A percentile compares a stretch with the other conserved stretches of the same genome.
These are phyloP conservation scores for Corythaeola cristata DNA, from an alignment of 2,113 vertebrate species.

Conservation along the genomic window DNA sequence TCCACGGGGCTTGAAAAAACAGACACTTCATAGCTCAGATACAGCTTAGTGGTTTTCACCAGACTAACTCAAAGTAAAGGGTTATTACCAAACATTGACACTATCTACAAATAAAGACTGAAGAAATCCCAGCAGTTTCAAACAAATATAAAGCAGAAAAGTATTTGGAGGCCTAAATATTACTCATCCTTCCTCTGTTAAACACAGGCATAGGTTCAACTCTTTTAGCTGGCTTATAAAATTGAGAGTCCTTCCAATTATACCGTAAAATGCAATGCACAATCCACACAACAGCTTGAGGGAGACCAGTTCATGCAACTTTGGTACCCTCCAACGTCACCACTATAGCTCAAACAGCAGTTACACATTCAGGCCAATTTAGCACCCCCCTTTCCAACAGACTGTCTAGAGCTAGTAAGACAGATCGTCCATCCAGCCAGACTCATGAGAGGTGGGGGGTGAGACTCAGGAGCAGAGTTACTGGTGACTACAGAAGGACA, in stretches of 20 bases:
- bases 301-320: neutral
- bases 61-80: neutral
- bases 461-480: neutral
- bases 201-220: conserved; percentile 31
- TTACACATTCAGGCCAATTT: neutral
- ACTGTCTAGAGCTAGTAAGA: neutral
- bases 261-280: neutral
- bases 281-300: neutral
- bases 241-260: neutral
- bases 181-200: neutral
- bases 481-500: neutral
- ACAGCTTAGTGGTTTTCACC: neutral
- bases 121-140: neutral
- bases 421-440: neutral
- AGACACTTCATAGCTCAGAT: neutral
- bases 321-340: neutral
- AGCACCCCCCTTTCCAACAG: neutral
- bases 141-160: neutral
- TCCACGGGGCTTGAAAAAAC: neutral
- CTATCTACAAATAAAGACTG: neutral
- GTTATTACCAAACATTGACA: neutral
- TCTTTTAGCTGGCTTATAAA: conserved; percentile 31
- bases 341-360: neutral
- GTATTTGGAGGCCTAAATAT: conserved; percentile 1
- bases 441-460: accelerated